Base-by-base conservation (phyloP, 64 coral and sea anemone species). In the Stylophora pistillata region DNA sequence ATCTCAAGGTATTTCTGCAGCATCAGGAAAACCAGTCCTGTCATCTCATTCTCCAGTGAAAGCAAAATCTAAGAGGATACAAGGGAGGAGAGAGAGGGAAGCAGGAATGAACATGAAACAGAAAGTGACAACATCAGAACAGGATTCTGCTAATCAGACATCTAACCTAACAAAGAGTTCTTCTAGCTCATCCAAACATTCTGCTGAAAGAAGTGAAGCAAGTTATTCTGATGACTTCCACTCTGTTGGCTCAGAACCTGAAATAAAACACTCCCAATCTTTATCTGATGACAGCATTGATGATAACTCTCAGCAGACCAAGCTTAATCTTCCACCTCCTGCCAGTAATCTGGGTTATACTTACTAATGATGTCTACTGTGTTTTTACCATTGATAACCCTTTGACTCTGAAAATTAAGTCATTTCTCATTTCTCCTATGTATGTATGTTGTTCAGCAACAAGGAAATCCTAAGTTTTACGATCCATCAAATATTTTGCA, bases 331-430 rank as follows among this genome's bases (percentile, higher is more conserved):
- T 17, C 89, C 89, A 5, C 69, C 70, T 27, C 68, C 89, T 61
- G 78, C 68, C 10, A 83, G 30, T 83, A 73, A 90, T 72, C 56
- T 90, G 10, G 89, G 89, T 15, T 90, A 90, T 71, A 90, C 85
- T 74, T 93, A 74, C 57, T 81, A 75, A 74, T 73, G 0, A 47
- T 47, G 37, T 47, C 37, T 4, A 47, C 37, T 47, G 37, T 47
- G 3, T 47, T 47, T 47, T 47, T 47, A 7, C 37, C 3, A 47
- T 47, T 47, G 37, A 47, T 47, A 47, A 47, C 37, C 37, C 37
- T 47, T 47, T 47, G 3, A 47, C 37, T 47, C 37, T 7, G 7
- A 47, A 47, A 7, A 47, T 47, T 47, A 47, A 47, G 37, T 47
- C 37, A 47, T 47, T 3, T 47, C 37, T 47, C 37, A 47, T 47